Base-by-base conservation (phyloP, 2,797 vertebrate species). In the Nyctibius grandis region DNA sequence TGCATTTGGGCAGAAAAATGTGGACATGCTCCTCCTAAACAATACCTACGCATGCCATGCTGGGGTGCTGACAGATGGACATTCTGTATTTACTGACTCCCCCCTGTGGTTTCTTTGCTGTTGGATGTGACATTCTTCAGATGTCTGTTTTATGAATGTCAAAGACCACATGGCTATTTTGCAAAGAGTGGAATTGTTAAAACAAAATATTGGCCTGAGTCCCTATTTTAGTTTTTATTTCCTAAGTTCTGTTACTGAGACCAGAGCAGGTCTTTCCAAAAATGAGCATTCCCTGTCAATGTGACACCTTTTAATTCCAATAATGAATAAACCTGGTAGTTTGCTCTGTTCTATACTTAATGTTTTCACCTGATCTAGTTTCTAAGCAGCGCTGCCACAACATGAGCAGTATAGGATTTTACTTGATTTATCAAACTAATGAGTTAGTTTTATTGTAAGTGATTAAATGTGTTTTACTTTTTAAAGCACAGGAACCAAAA, bases 401-500 rank as follows among this genome's bases (percentile, higher is more conserved):
- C 93, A 97, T 83, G 80, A 97, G 85, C 81, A 85, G 83, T 96
- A 87, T 93, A 97, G 95, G 97, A 97, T 97, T 98, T 96, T 94
- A 88, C 95, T 97, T 98, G 98, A 98, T 98, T 98, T 98, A 98
- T 98, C 97, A 97, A 98, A 97, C 94, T 98, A 98, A 98, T 98
- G 98, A 98, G 97, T 98, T 98, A 97, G 97, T 97, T 98, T 98
- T 98, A 98, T 98, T 98, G 97, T 97, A 97, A 98, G 97, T 98
- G 98, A 98, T 98, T 98, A 98, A 98, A 98, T 98, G 98, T 98
- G 97, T 98, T 98, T 98, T 98, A 98, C 98, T 98, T 98, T 98
- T 98, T 98, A 97, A 98, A 97, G 97, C 97, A 96, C 98, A 98
- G 98, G 99, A 99, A 99, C 98, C 98, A 98, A 99, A 98, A 98